A percentile compares a stretch with the other conserved stretches of the same genome.
These are phyloP conservation scores for Sepioteuthis lessoniana DNA, from an alignment of 2,888 invertebrate genomes.

Conservation along the genomic window DNA sequence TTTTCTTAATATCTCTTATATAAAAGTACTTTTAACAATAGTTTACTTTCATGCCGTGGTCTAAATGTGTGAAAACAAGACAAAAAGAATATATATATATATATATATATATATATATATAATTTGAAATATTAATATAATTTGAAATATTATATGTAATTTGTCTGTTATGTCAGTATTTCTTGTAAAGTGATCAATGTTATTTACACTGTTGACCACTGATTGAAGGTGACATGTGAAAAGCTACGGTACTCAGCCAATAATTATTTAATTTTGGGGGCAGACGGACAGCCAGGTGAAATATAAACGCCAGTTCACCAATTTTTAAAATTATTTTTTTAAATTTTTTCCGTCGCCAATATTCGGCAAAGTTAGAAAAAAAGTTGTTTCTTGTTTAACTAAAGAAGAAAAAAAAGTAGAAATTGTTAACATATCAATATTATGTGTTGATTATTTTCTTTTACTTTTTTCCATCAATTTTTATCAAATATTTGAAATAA, in stretches of 20 bases:
- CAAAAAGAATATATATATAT: no score
- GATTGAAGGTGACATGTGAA: background rate
- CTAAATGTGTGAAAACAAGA: background rate
- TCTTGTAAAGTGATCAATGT: background rate
- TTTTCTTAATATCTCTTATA: background rate
- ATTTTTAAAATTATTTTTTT: background rate
- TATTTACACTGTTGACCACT: background rate
- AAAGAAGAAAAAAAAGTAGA: background rate
- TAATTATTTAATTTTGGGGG: background rate
- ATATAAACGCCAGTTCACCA: background rate
- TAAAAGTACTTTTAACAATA: conserved; percentile 33
- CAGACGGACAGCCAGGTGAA: conserved; percentile 1
- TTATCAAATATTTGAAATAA: background rate
- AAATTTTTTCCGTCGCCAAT: background rate
- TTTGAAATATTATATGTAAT: background rate
- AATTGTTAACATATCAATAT: conserved; percentile 23
- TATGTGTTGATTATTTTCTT: conserved; percentile 33
- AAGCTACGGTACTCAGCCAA: background rate
- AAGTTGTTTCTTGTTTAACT: background rate
- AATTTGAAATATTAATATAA: background rate
- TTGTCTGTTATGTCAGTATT: background rate
- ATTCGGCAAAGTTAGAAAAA: background rate
- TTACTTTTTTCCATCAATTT: background rate
- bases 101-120: background rate
- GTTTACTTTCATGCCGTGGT: background rate